phyloP scores from a whole-genome alignment of 2,888 invertebrate genomes.

The Pinctada fucata region DNA sequence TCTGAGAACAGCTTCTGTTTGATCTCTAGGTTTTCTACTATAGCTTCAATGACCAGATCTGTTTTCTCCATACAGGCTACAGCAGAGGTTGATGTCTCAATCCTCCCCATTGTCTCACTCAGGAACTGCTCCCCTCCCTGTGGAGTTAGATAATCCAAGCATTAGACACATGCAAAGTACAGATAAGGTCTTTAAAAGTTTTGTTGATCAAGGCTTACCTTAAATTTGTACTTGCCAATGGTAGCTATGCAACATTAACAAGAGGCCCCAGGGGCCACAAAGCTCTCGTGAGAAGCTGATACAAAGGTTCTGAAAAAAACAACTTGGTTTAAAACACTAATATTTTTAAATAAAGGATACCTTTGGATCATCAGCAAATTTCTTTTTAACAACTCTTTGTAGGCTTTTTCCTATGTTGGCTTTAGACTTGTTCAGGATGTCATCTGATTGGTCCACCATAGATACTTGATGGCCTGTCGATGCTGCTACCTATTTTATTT shows the following conservation, averaged over 20 bases:
- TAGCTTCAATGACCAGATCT: slow-evolving; percentile 90
- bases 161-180: neutral
- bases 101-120: slow-evolving; percentile 81
- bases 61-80: slow-evolving; percentile 82
- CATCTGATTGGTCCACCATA: slow-evolving; percentile 86
- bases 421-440: slow-evolving; percentile 85
- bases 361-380: slow-evolving; percentile 77
- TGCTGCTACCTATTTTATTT: slow-evolving; percentile 85
- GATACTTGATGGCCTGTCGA: slow-evolving; percentile 89
- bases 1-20: slow-evolving; percentile 86
- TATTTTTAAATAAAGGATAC: slow-evolving; percentile 42
- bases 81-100: slow-evolving; percentile 83
- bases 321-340: too few species aligned
- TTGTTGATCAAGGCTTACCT: neutral
- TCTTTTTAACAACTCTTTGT: slow-evolving; percentile 87
- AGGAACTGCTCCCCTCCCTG: slow-evolving; percentile 82
- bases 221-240: too few species aligned
- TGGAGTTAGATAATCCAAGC: neutral
- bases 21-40: slow-evolving; percentile 88
- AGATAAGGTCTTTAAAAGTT: neutral
- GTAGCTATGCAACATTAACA: too few species aligned
- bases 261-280: too few species aligned
- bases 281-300: too few species aligned
- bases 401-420: slow-evolving; percentile 84
- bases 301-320: too few species aligned